A percentile compares a stretch with the other conserved stretches of the same genome.
Evolutionary conservation across 1,140 invertebrate species (phyloP).

Genomic region (Lethocerus indicus): DNA sequence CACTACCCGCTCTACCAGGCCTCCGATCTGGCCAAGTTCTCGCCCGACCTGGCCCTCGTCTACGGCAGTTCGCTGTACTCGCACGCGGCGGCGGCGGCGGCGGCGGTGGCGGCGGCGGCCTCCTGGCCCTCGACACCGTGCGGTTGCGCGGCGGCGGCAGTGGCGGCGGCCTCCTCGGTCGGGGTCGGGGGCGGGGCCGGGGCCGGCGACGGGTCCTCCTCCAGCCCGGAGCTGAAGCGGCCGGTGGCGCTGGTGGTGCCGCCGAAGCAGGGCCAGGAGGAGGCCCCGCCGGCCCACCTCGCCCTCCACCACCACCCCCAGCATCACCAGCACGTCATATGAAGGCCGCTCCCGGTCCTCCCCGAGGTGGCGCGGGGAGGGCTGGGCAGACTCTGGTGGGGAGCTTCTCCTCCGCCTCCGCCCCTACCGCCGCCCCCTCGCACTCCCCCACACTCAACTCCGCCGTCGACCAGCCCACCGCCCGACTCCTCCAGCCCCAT

Average conservation of each 20-base stretch:
- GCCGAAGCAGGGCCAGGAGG: no score
- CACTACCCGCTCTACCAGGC: conserved; percentile 51
- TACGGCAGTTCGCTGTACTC: conserved; percentile 35
- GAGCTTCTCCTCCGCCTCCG: conserved; percentile 16
- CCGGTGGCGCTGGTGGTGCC: no score
- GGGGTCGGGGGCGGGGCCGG: conserved; percentile 16
- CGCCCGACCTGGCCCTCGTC: conserved; percentile 44
- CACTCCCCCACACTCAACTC: no score
- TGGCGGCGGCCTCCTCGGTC: conserved; percentile 26
- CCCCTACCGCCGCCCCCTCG: no score
- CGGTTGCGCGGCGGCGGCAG: conserved; percentile 20
- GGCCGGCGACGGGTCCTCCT: no score
- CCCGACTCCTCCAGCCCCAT: no score
- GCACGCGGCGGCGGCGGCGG: conserved; percentile 24
- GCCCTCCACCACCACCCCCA: conserved; percentile 22
- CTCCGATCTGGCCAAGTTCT: conserved; percentile 23
- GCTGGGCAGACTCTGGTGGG: conserved; percentile 22
- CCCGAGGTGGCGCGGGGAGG: conserved; percentile 25
- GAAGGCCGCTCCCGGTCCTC: conserved; percentile 66
- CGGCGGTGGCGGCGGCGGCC: conserved; percentile 19
- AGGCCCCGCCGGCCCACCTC: no score
- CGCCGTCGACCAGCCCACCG: no score
- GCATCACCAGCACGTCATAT: conserved; percentile 62
- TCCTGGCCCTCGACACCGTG: conserved; percentile 21
- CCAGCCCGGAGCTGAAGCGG: no score